phyloP scores from a whole-genome alignment of 2,888 invertebrate species.

The Acleris emargana region DNA sequence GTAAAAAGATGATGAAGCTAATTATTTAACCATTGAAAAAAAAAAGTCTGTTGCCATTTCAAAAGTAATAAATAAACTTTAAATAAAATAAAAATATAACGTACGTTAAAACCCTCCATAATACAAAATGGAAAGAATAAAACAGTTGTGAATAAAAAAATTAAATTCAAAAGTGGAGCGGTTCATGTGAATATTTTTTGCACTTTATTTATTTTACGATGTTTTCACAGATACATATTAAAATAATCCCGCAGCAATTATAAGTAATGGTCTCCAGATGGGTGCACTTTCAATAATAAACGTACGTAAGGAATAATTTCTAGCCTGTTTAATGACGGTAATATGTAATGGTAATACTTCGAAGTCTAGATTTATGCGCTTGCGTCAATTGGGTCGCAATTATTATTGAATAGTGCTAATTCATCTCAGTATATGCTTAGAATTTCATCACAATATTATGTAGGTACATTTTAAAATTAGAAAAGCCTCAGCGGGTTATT shows the following conservation, averaged over 20 bases:
- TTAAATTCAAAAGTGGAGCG: no score
- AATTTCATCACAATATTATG: no score
- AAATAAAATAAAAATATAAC: no score
- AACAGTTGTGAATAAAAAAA: no score
- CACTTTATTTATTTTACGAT: neutral
- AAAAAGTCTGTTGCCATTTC: no score
- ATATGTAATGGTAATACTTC: neutral
- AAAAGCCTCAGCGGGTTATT: no score
- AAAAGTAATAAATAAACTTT: no score
- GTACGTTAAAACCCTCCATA: no score
- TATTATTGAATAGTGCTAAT: constrained; percentile 1
- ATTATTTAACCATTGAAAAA: neutral
- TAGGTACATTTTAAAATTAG: no score
- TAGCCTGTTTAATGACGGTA: neutral
- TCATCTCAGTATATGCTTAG: neutral
- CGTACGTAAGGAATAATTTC: neutral
- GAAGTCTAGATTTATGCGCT: neutral
- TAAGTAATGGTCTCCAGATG: neutral
- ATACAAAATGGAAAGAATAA: no score
- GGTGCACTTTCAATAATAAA: constrained; percentile 7
- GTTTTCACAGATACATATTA: neutral
- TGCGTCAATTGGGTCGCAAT: neutral
- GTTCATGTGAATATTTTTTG: neutral
- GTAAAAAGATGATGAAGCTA: neutral
- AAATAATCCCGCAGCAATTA: neutral